A percentile compares a stretch with the other conserved stretches of the same genome.
Conservation (phyloP, 2,797 vertebrate genomes). For the Artibeus lituratus region DNA sequence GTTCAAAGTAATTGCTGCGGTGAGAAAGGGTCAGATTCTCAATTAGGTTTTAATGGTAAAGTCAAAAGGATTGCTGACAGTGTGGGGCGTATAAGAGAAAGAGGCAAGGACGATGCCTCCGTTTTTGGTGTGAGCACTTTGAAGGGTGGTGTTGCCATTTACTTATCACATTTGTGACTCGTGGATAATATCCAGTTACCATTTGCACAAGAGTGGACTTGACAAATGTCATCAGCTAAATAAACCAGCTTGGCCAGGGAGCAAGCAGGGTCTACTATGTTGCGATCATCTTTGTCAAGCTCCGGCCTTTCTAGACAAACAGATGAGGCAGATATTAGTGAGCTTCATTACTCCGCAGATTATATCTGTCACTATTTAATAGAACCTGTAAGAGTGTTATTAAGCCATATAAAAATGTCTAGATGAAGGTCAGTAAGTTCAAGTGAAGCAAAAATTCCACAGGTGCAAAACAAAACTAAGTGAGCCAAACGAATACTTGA, state of each 20-base stretch:
- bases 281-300: slow-evolving; percentile 24
- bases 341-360: neutral
- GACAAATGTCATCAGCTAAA: slow-evolving; percentile 52
- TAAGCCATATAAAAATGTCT: neutral
- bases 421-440: neutral
- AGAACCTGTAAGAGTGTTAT: neutral
- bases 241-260: slow-evolving; percentile 6
- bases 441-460: slow-evolving; percentile 20
- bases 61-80: neutral
- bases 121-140: neutral
- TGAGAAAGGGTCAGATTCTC: neutral
- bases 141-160: neutral
- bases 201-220: neutral
- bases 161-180: slow-evolving; percentile 40
- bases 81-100: neutral
- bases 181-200: slow-evolving; percentile 34
- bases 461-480: slow-evolving; percentile 10
- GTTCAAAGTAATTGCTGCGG: neutral
- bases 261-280: neutral
- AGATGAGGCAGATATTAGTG: neutral
- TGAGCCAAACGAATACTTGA: neutral
- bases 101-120: neutral
- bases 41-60: neutral
- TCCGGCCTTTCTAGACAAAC: slow-evolving; percentile 39
- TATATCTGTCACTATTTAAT: neutral